Base-by-base conservation (phyloP, 2,888 invertebrate genomes). In the Pasiphila rectangulata region DNA sequence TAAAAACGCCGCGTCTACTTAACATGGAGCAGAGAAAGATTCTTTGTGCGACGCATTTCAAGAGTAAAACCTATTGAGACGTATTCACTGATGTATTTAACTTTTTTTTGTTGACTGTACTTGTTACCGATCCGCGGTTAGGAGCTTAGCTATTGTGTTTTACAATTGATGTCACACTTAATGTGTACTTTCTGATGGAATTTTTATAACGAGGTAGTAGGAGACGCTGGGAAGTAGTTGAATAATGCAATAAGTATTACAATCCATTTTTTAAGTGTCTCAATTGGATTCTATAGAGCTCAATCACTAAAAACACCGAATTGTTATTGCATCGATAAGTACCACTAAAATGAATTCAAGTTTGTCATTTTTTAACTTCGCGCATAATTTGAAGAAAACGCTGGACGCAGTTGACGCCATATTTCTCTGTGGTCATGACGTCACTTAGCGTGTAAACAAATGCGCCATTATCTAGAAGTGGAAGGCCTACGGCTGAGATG, bases 21-120 rank as follows among this genome's bases (percentile, higher is more conserved):
- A 85, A 79, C 79, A 80, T 78, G 73, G 76, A 65, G 74, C 64
- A 77, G 79, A 81, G 82, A 81, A 82, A 83, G 77, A 81, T 72
- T 82, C 80, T 79, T 87, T 86, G 82, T 87, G 63, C 69, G 67
- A 60, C 70, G 63, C 72, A 78, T 77, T 80, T 78, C 72, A 68
- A 78, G 78, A 79, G 79, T 80, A 81, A 83, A 79, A 83, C 76
- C 76, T 80, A 84, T 83, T 75, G 79, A 81, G 75, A 69, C 69
- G 75, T 73, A 72, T 75, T 67, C 62, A 66, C 61, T 55, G 57
- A 71, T 79, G 77, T 77, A 78, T 78, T 81, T 76, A 79, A 72
- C 67, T 78, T 85, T 83, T n/a, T 83, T 83, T 83, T 55, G 83
- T 78, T 56, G 67, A 77, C 78, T 63, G 64, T 80, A 82, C 76